Evolutionary conservation across 2,797 vertebrate genomes (phyloP).

Genomic region (Menidia menidia): DNA sequence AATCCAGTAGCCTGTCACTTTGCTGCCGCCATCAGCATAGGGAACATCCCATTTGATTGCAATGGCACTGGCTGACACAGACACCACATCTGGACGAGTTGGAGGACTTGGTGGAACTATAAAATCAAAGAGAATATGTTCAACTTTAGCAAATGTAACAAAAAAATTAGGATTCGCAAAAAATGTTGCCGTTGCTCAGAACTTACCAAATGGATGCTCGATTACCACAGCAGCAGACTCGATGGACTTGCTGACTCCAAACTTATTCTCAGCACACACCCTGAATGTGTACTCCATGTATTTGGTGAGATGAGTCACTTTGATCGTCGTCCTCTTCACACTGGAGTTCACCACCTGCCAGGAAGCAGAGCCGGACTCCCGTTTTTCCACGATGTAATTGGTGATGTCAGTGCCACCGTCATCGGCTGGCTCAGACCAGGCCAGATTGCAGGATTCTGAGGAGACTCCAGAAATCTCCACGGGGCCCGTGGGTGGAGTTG

Average conservation of each 20-base stretch:
- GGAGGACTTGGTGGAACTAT: constrained; percentile 96
- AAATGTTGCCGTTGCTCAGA: not conserved
- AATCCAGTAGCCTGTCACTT: constrained; percentile 96
- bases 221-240: constrained; percentile 93
- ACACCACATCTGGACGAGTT: constrained; percentile 92
- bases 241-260: constrained; percentile 96
- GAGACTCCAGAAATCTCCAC: constrained; percentile 93
- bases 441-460: constrained; percentile 91
- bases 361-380: constrained; percentile 93
- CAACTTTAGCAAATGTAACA: not conserved
- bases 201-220: constrained; percentile 97
- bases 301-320: constrained; percentile 96
- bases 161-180: not conserved
- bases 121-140: not conserved
- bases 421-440: constrained; percentile 93
- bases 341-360: constrained; percentile 99
- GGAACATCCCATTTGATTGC: constrained; percentile 96
- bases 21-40: constrained; percentile 96
- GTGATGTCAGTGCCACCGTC: constrained; percentile 94
- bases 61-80: constrained; percentile 90
- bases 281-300: constrained; percentile 99
- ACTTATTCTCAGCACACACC: constrained; percentile 97
- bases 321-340: constrained; percentile 96
- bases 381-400: constrained; percentile 99
- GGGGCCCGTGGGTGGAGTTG: constrained; percentile 89